Conservation (phyloP, 2,888 invertebrate species). For the Taenaris catops region DNA sequence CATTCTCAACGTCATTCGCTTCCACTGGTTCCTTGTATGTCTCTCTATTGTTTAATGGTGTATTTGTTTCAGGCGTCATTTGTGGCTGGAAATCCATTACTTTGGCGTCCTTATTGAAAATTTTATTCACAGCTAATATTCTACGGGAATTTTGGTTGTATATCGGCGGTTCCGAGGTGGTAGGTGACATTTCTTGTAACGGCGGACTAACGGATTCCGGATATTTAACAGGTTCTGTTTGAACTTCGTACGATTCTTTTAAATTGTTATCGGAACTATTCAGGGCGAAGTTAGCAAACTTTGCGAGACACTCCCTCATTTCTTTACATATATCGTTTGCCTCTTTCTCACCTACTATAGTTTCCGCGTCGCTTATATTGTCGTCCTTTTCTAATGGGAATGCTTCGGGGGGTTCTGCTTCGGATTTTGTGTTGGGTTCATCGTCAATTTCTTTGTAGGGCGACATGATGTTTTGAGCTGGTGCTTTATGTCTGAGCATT, state of each 20-base stretch:
- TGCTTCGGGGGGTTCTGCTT: conserved; percentile 57
- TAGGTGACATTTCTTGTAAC: conserved; percentile 64
- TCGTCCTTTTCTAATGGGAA: conserved; percentile 57
- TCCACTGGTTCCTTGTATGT: conserved; percentile 26
- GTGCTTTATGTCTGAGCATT: conserved; percentile 53
- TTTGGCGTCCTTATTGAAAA: conserved; percentile 37
- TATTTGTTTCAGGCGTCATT: conserved; percentile 38
- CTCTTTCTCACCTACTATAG: conserved; percentile 51
- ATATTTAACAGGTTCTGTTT: conserved; percentile 34
- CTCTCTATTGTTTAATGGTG: conserved; percentile 47
- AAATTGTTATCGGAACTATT: conserved; percentile 34
- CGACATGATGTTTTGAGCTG: conserved; percentile 30
- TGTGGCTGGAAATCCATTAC: conserved; percentile 37
- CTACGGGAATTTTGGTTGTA: conserved; percentile 55
- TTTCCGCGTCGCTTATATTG: conserved; percentile 50
- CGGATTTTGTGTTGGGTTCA: conserved; percentile 30
- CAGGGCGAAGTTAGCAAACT: conserved; percentile 58
- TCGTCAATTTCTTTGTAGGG: conserved; percentile 35
- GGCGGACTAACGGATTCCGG: conserved; percentile 67
- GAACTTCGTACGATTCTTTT: conserved; percentile 29
- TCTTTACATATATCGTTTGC: conserved; percentile 44
- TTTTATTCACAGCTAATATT: conserved; percentile 49
- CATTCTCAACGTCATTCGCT: conserved; percentile 26
- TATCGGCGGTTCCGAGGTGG: conserved; percentile 48
- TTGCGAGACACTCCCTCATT: conserved; percentile 64